These are phyloP conservation scores for Molossus molossus DNA, from an alignment of 2,797 vertebrate species.

Conservation along the genomic window DNA sequence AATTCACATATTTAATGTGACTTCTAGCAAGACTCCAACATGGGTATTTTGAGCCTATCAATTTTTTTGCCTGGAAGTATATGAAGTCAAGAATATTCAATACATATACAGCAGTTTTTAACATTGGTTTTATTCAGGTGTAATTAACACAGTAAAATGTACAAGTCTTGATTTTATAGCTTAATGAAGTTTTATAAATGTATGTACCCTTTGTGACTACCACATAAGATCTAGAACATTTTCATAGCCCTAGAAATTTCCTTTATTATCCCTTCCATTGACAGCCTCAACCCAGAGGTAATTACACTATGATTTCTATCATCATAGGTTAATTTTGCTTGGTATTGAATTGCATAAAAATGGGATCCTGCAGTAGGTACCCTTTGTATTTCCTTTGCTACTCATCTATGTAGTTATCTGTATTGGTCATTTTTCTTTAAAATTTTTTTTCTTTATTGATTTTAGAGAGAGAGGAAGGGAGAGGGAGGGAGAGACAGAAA, in stretches of 20 bases:
- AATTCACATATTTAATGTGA: slow-evolving; percentile 6
- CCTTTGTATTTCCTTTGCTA: not conserved
- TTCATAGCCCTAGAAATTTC: not conserved
- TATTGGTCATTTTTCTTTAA: not conserved
- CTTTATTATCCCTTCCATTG: not conserved
- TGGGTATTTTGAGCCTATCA: not conserved
- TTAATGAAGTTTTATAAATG: slow-evolving; percentile 10
- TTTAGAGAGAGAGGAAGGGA: too few species aligned
- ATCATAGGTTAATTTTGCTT: slow-evolving; percentile 22
- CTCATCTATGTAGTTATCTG: not conserved
- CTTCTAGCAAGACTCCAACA: not conserved
- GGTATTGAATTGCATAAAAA: not conserved
- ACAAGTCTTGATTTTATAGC: not conserved
- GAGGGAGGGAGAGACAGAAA: too few species aligned
- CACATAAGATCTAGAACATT: not conserved
- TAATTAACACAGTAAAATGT: not conserved
- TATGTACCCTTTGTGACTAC: not conserved
- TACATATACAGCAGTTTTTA: not conserved
- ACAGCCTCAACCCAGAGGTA: not conserved
- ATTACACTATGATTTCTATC: not conserved
- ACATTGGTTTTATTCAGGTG: not conserved
- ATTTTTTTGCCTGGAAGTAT: not conserved
- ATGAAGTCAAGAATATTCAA: slow-evolving; percentile 36
- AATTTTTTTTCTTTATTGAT: too few species aligned
- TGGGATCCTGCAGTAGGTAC: not conserved